Conservation (phyloP, 2,888 invertebrate species). For the Agonopterix arenella region DNA sequence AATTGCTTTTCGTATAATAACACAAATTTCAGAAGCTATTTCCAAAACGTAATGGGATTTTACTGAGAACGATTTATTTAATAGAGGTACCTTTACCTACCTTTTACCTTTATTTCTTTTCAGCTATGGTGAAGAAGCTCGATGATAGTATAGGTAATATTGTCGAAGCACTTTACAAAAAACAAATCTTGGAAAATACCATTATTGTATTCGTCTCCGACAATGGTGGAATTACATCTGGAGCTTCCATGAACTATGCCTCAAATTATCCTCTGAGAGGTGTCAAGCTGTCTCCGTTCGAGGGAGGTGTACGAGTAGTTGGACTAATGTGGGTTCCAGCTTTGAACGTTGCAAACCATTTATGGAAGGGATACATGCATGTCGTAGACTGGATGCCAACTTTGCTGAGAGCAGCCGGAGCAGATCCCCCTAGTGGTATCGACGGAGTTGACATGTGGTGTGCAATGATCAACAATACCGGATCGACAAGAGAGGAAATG, state of each 20-base stretch:
- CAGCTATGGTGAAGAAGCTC: constrained; percentile 89
- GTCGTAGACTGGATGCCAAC: constrained; percentile 91
- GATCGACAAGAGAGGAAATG: constrained; percentile 38
- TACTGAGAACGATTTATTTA: no score
- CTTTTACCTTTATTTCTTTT: neutral
- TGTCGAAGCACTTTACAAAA: constrained; percentile 79
- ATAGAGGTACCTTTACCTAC: no score
- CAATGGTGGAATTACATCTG: constrained; percentile 89
- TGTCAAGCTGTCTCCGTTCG: constrained; percentile 85
- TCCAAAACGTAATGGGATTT: no score
- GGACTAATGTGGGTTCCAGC: constrained; percentile 81
- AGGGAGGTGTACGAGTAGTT: constrained; percentile 87
- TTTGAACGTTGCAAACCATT: constrained; percentile 50
- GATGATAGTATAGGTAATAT: constrained; percentile 91
- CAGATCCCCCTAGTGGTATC: constrained; percentile 31
- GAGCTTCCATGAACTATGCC: constrained; percentile 82
- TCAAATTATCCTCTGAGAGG: constrained; percentile 90
- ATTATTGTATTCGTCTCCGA: constrained; percentile 92
- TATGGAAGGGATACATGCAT: constrained; percentile 79
- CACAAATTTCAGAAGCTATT: no score
- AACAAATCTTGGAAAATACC: constrained; percentile 85
- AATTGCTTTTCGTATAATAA: no score
- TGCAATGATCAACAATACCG: constrained; percentile 33
- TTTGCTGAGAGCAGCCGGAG: constrained; percentile 56
- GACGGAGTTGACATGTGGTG: constrained; percentile 60